These are phyloP conservation scores for Brachyopa scutellaris DNA, from an alignment of 2,888 invertebrate species.

Conservation along the genomic window DNA sequence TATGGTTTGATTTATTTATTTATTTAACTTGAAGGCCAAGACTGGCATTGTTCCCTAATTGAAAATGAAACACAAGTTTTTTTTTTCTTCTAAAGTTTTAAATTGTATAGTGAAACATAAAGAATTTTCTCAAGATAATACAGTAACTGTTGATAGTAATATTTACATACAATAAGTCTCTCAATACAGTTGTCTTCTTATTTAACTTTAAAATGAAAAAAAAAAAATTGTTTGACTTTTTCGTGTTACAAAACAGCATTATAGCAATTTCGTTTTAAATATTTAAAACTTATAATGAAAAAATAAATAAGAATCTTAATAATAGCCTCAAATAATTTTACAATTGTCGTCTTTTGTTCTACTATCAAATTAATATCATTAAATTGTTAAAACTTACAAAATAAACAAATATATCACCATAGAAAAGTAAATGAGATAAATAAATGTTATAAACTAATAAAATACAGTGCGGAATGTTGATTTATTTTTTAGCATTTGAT, in stretches of 20 bases:
- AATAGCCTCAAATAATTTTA: constrained; percentile 55
- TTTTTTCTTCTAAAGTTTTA: not conserved
- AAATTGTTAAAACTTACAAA: constrained; percentile 9
- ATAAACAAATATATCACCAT: constrained; percentile 24
- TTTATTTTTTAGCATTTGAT: constrained; percentile 7
- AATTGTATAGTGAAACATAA: constrained; percentile 10
- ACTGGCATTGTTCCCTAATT: too few relatives aligned
- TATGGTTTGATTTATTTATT: too few relatives aligned
- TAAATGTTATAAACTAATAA: constrained; percentile 25
- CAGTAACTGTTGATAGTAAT: constrained; percentile 12
- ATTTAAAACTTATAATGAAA: not conserved
- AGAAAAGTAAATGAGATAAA: constrained; percentile 35
- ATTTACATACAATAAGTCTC: constrained; percentile 37
- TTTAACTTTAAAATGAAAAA: not conserved
- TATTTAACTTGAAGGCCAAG: too few relatives aligned
- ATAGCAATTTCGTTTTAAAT: not conserved
- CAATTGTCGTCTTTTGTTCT: constrained; percentile 38
- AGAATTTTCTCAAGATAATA: constrained; percentile 4
- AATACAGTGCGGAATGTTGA: constrained; percentile 57
- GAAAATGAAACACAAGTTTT: too few relatives aligned
- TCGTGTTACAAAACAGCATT: too few relatives aligned
- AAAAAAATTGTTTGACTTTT: too few relatives aligned
- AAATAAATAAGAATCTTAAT: constrained; percentile 56
- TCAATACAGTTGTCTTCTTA: not conserved
- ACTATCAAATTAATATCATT: not conserved